Base-by-base conservation (phyloP, 2,797 vertebrate species). In the Falco biarmicus region DNA sequence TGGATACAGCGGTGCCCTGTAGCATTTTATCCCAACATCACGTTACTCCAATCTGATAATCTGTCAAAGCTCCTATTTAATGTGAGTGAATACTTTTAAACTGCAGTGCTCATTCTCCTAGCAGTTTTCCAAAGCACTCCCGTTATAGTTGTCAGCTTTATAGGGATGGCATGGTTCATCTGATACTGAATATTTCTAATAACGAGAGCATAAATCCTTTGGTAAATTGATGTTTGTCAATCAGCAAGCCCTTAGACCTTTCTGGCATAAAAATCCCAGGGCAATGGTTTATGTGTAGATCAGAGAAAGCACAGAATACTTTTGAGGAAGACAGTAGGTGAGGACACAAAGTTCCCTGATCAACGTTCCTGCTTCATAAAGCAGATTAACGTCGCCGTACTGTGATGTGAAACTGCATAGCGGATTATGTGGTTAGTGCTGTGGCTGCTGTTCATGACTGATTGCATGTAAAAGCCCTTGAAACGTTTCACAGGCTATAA, bases 91-190 rank as follows among this genome's bases (percentile, higher is more conserved):
- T 53, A 8, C 50, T 70, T 80, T 53, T 64, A 74, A 39, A 24
- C 19, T 41, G 41, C 45, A 26, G 34, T 66, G 79, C 65, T 82
- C 17, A 4, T 69, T 56, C 57, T 61, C 6, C 64, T 6, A 37
- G 31, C 6, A 8, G 19, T 39, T 75, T 79, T 56, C 79, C 69
- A 61, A 60, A 89, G 29, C 21, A 1, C 1, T n/a, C 41, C 43
- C 4, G 0, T 28, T 48, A 1, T 0, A 16, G 8, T 4, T 61
- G 18, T 43, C 61, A 88, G 57, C 54, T 63, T 78, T 48, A 4
- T 31, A 60, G 45, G 0, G 1, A 5, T 11, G 41, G 5, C 5
- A 1, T 8, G 7, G 5, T 41, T 70, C 16, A 4, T 51, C 53
- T 22, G 19, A 29, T 51, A 10, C 3, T 0, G 4, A 47, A 3